Evolutionary conservation across 2,888 invertebrate species (phyloP), one percentile per base, ranked within the genome.

Genomic region (Agriopis aurantiaria): DNA sequence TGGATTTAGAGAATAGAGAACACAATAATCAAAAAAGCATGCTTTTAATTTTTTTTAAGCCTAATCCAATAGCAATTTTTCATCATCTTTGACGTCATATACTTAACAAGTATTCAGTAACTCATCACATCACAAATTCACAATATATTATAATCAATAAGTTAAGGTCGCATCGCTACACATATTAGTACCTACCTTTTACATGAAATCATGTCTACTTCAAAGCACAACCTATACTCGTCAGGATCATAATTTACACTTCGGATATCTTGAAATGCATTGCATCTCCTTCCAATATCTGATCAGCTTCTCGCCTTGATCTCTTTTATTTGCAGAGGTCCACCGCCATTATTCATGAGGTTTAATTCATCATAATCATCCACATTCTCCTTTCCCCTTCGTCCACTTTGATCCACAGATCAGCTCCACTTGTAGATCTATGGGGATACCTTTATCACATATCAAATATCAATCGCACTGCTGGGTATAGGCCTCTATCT

Each of bases 41-140:
- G 88, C 81, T 78, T 74, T 78, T 83, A 74, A 82, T 77, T 61
- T 72, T 70, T 74, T 66, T 70, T 67, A 70, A 65, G 62, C 74
- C 17, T 67, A 43, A 53, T 23, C 8, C 8, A 72, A 74, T 68
- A 75, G 68, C 63, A 67, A 68, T 68, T 74, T 71, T 76, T 77
- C 76, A 81, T 78, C 65, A 78, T 82, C 78, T 61, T 70, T 56
- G 17, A 52, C 57, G 53, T 58, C 62, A 65, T 59, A 45, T 73
- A 73, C 14, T 65, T 74, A 72, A 65, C 65, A 71, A 51, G 58
- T 65, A 69, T 68, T 59, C 55, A 68, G 68, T 69, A 57, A 49
- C 53, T 59, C 55, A 61, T 67, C 64, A 61, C 3, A 33, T 33
- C 33, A 5, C 48, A 68, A n/a, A n/a, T n/a, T n/a, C n/a, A n/a